Conservation (phyloP, 2,888 invertebrate genomes). For the Zygothrica quintamaculata region DNA sequence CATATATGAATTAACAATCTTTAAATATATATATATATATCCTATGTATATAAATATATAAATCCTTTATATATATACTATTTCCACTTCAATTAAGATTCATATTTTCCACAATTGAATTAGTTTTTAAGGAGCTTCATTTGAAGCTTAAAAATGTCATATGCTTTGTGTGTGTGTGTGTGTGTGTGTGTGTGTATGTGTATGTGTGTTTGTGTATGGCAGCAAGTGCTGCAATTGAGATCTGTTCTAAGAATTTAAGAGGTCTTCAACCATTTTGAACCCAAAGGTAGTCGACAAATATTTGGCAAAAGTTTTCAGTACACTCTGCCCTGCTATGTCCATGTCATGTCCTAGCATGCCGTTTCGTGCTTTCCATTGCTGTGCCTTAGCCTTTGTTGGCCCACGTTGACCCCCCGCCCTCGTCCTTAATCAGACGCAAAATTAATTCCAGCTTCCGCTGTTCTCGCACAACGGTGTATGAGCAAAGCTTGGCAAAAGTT, state of each 20-base stretch:
- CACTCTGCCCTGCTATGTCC: not conserved
- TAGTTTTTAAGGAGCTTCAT: too few species aligned
- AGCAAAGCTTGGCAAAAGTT: conserved; percentile 45
- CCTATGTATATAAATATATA: too few species aligned
- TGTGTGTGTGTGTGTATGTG: conserved; percentile 2
- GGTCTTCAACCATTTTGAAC: conserved; percentile 39
- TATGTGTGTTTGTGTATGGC: not conserved
- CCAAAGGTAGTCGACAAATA: conserved; percentile 61
- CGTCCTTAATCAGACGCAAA: conserved; percentile 64
- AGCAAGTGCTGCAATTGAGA: conserved; percentile 40
- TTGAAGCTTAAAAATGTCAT: conserved; percentile 14
- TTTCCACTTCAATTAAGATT: too few species aligned
- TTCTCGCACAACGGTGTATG: conserved; percentile 31
- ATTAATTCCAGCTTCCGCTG: conserved; percentile 73
- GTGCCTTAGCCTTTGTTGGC: not conserved
- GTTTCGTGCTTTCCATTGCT: not conserved
- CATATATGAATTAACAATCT: too few species aligned
- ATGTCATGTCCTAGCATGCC: too few species aligned
- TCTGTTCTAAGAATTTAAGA: conserved; percentile 28
- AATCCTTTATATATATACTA: too few species aligned
- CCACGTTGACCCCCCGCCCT: conserved; percentile 13
- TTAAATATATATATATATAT: too few species aligned
- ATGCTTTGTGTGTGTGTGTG: not conserved
- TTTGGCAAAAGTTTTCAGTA: conserved; percentile 61
- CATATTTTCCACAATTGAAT: too few species aligned